Evolutionary conservation across 2,797 vertebrate species (phyloP).

Genomic region (Esox masquinongy): DNA sequence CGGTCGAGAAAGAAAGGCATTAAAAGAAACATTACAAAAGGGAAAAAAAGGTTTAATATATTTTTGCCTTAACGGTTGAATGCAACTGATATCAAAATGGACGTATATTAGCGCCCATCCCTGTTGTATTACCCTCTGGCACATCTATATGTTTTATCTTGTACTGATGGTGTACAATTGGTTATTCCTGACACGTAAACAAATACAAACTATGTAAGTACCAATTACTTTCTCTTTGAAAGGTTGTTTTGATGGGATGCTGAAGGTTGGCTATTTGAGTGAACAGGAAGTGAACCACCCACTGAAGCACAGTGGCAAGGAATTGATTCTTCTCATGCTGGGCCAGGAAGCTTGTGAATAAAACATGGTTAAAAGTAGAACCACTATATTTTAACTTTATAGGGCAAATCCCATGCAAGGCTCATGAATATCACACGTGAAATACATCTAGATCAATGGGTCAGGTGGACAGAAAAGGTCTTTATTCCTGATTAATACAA

Average conservation of each 20-base stretch:
- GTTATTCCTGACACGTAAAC: neutral
- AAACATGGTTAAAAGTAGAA: slow-evolving; percentile 67
- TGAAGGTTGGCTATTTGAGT: neutral
- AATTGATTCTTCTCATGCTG: slow-evolving; percentile 49
- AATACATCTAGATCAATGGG: slow-evolving; percentile 72
- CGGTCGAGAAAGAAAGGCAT: too few relatives aligned
- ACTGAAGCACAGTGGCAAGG: slow-evolving; percentile 39
- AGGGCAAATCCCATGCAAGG: slow-evolving; percentile 66
- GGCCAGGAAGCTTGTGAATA: slow-evolving; percentile 70
- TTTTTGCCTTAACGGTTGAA: too few relatives aligned
- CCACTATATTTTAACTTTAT: slow-evolving; percentile 74
- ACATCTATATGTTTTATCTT: too few relatives aligned
- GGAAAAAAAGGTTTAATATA: too few relatives aligned
- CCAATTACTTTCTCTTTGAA: neutral
- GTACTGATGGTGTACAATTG: too few relatives aligned
- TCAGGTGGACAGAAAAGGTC: slow-evolving; percentile 50
- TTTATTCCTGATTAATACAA: slow-evolving; percentile 66
- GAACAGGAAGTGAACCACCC: slow-evolving; percentile 20
- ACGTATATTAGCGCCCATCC: too few relatives aligned
- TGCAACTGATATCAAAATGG: too few relatives aligned
- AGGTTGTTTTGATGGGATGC: neutral
- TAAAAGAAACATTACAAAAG: too few relatives aligned
- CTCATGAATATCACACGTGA: slow-evolving; percentile 72
- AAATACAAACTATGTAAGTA: neutral
- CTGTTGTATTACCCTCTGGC: too few relatives aligned